A percentile compares a stretch with the other conserved stretches of the same genome.
Evolutionary conservation across 2,113 vertebrate genomes (phyloP).

Genomic region (Corythoichthys haematopterus): DNA sequence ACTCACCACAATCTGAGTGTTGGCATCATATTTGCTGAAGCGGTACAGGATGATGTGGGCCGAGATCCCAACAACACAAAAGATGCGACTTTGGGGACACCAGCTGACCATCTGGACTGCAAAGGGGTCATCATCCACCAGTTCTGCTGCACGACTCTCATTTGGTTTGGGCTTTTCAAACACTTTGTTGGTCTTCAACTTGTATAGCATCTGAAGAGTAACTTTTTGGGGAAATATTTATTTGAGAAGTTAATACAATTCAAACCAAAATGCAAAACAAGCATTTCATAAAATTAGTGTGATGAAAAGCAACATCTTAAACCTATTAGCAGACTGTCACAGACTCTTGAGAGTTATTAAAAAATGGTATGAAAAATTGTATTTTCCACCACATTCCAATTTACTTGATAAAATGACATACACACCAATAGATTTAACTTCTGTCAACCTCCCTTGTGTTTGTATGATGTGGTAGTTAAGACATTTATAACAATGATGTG

Average conservation of each 20-base stretch:
- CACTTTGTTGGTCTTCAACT: conserved; percentile 93
- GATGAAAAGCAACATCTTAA: not conserved
- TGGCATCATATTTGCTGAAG: conserved; percentile 93
- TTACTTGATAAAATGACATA: not conserved
- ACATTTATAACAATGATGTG: not conserved
- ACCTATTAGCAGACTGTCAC: not conserved
- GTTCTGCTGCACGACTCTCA: conserved; percentile 79
- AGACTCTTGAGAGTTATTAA: not conserved
- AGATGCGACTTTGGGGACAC: conserved; percentile 93
- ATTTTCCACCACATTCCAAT: not conserved
- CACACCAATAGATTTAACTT: not conserved
- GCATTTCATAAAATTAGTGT: not conserved
- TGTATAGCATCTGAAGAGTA: conserved; percentile 97
- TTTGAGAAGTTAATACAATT: not conserved
- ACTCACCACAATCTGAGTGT: conserved; percentile 91
- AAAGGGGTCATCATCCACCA: conserved; percentile 92
- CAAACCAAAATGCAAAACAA: not conserved
- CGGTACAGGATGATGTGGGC: conserved; percentile 90
- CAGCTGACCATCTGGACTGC: conserved; percentile 95
- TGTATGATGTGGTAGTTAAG: not conserved
- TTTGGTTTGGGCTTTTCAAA: conserved; percentile 91
- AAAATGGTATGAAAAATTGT: not conserved
- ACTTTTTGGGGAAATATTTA: conserved; percentile 65
- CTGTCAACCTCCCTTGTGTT: not conserved
- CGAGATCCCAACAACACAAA: conserved; percentile 93